phyloP scores from a whole-genome alignment of 2,888 invertebrate species.

The Drosophila niveifrons region DNA sequence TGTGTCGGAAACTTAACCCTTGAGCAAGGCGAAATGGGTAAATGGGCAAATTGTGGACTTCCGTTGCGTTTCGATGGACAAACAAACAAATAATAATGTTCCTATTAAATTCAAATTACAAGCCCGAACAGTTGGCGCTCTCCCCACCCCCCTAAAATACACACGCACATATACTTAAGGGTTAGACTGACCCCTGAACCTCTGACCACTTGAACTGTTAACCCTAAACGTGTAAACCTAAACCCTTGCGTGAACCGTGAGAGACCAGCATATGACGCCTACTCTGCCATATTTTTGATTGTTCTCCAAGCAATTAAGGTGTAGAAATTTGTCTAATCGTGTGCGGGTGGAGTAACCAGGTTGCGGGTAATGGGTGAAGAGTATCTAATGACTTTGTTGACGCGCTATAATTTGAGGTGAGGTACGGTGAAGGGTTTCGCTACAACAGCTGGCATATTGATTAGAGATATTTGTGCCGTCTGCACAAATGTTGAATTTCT shows the following conservation, averaged over 20 bases:
- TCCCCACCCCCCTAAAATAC: constrained; percentile 4
- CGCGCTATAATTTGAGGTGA: constrained; percentile 40
- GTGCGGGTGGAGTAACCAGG: constrained; percentile 25
- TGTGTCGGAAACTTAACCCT: constrained; percentile 53
- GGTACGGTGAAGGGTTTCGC: constrained; percentile 41
- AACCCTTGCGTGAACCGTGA: constrained; percentile 40
- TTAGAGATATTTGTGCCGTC: constrained; percentile 13
- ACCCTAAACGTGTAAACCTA: constrained; percentile 51
- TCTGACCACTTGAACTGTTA: constrained; percentile 64
- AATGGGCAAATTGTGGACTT: constrained; percentile 61
- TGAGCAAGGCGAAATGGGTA: constrained; percentile 20
- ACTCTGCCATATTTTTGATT: constrained; percentile 71
- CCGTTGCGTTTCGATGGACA: constrained; percentile 42
- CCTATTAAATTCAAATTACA: constrained; percentile 76
- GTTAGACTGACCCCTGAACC: constrained; percentile 35
- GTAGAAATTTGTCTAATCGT: constrained; percentile 71
- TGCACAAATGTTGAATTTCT: background rate
- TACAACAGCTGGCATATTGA: constrained; percentile 54
- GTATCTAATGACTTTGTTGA: constrained; percentile 56
- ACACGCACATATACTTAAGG: constrained; percentile 31
- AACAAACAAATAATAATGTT: constrained; percentile 70
- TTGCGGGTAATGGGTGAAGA: background rate
- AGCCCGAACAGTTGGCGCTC: constrained; percentile 64
- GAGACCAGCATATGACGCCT: constrained; percentile 67
- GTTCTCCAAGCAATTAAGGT: constrained; percentile 68